A percentile compares a stretch with the other conserved stretches of the same genome.
phyloP scores from a whole-genome alignment of 2,797 vertebrate genomes.

The Selene dorsalis region DNA sequence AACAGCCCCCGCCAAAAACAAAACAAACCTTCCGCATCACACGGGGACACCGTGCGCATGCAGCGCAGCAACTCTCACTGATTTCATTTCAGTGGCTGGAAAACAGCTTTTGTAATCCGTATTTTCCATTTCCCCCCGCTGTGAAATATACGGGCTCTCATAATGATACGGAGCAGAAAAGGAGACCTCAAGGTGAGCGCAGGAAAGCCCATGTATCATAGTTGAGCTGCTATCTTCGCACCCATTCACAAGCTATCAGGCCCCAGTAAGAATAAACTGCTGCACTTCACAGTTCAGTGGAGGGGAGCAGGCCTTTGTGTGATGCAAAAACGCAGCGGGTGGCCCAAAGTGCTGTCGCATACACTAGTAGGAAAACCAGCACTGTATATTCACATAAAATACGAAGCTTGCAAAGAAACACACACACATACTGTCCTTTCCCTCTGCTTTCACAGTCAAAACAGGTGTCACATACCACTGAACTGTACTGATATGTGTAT shows the following conservation, averaged over 20 bases:
- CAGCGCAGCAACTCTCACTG: not conserved
- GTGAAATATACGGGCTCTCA: conserved; percentile 42
- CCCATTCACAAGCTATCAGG: conserved; percentile 65
- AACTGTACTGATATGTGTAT: no score
- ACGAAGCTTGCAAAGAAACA: not conserved
- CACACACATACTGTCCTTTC: not conserved
- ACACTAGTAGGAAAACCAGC: not conserved
- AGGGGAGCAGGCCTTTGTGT: conserved; percentile 66
- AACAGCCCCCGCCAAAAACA: conserved; percentile 30
- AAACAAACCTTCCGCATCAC: conserved; percentile 22
- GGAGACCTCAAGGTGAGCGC: conserved; percentile 72
- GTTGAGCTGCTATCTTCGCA: conserved; percentile 59
- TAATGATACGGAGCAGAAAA: conserved; percentile 62
- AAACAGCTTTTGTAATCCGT: conserved; percentile 41
- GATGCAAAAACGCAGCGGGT: conserved; percentile 48
- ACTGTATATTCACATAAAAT: conserved; percentile 5
- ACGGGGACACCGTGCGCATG: conserved; percentile 8
- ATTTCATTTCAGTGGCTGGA: conserved; percentile 25
- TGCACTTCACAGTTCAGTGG: conserved; percentile 79
- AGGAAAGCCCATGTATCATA: conserved; percentile 73
- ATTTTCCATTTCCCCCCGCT: conserved; percentile 43
- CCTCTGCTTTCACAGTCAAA: not conserved
- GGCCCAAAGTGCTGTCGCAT: conserved; percentile 25
- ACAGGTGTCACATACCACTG: not conserved
- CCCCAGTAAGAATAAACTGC: conserved; percentile 73